Base-by-base conservation (phyloP, 2,888 invertebrate species). In the Cactoblastis cactorum region DNA sequence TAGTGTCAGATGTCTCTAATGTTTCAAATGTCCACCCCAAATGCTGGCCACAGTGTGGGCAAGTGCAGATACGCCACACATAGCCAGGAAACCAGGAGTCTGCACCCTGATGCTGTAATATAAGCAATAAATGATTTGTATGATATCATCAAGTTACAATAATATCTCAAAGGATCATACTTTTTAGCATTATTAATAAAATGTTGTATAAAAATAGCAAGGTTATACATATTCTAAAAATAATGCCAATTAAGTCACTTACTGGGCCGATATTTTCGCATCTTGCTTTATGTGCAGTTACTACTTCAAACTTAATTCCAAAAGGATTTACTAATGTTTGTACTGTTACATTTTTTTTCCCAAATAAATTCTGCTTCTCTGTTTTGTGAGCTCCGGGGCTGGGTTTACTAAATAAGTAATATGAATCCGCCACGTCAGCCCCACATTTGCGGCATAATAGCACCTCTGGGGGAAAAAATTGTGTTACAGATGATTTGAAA, bases 21-120 rank as follows among this genome's bases (percentile, higher is more conserved):
- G 78, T 89, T 65, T 91, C 90, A 78, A 92, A 92, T 56, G 90
- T 84, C 92, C 92, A 93, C 39, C 93, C 93, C 33, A 93, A 75
- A 61, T 92, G 92, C 41, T 90, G 81, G 3, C 91, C 90, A 72
- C 93, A 93, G 49, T 90, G 88, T 14, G 92, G 90, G 69, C 93
- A 93, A 38, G 91, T 81, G 62, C 92, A 92, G 49, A 91, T 84
- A 45, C 90, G 88, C 93, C 93, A 93, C 11, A 88, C 88, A 63
- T 91, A 93, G 9, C 92, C 93, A n/a, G 92, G 92, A 71, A 91
- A 93, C 93, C 93, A 93, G 6, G 91, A 91, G 66, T 92, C 90
- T 38, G 91, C 90, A 51, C 83, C 77, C 62, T 91, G 90, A 73
- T 87, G 90, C 91, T 91, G 57, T 38, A 71, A 74, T 50, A 15